These are phyloP conservation scores for Microctenopoma stevenorrisi DNA, from an alignment of 2,797 vertebrate species.

Conservation along the genomic window DNA sequence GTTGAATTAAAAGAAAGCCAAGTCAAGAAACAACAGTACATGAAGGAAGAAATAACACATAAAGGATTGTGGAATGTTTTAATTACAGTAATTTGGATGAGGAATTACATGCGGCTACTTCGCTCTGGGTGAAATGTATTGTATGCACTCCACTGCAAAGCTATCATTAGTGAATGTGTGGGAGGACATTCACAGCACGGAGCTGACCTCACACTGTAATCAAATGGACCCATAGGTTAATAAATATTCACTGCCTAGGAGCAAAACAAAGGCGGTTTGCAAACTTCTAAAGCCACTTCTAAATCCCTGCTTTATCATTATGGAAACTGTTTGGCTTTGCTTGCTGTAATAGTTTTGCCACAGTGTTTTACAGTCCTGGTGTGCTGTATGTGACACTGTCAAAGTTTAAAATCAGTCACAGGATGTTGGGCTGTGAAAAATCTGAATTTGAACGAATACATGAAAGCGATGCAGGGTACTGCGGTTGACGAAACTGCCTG, in stretches of 20 bases:
- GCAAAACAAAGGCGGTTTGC: conserved; percentile 65
- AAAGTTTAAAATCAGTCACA: conserved; percentile 67
- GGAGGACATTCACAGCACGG: conserved; percentile 60
- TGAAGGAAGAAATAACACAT: conserved; percentile 62
- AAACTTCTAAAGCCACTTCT: conserved; percentile 43
- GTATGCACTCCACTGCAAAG: conserved; percentile 62
- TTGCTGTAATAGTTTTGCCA: conserved; percentile 54
- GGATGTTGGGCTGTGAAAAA: conserved; percentile 70
- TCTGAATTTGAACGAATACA: conserved; percentile 46
- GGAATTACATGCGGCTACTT: conserved; percentile 76
- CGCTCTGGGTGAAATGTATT: conserved; percentile 70
- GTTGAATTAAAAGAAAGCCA: conserved; percentile 38
- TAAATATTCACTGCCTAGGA: conserved; percentile 72
- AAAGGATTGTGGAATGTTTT: conserved; percentile 78
- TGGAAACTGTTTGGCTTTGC: conserved; percentile 59
- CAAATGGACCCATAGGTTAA: conserved; percentile 74
- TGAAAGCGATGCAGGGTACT: conserved; percentile 58
- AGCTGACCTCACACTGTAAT: conserved; percentile 74
- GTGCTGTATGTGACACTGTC: conserved; percentile 51
- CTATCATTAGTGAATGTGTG: conserved; percentile 78
- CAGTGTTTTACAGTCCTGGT: conserved; percentile 49
- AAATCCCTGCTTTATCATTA: conserved; percentile 69
- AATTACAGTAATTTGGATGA: conserved; percentile 81
- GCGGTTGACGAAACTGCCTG: conserved; percentile 66
- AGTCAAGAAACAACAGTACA: conserved; percentile 58